Evolutionary conservation across 1,140 invertebrate species (phyloP), one percentile per base, ranked within the genome.

Genomic region (Sycobia sp.): DNA sequence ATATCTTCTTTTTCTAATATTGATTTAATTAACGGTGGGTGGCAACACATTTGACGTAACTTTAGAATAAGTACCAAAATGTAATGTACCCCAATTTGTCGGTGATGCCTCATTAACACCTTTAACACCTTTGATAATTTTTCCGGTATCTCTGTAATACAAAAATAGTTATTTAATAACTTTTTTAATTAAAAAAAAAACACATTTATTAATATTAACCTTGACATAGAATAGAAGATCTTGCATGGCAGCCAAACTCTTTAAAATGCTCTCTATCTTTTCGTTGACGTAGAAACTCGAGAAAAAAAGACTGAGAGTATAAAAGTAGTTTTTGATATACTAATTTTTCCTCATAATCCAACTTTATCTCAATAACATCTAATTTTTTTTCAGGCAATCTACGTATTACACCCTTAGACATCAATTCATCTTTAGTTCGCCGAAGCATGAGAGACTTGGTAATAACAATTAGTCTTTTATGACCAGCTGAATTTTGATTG

Each of bases 31-130:
- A 95, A 83, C 10, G 86, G 87, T 3, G 92, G 88, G 83, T 94
- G 92, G 71, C 90, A 90, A 76, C 92, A 94, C 56, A 91, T 89
- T 76, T 95, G 93, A 7, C 92, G 82, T 51, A 95, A 76, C 4
- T 92, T 82, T 34, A 94, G 76, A 29, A 95, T 73, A 2, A 93
- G 76, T 1, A 92, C 87, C 57, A 95, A 76, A 69, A 94, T 88
- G 71, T 90, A 85, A 75, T 87, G 85, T 14, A 85, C 83, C 69
- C 87, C 88, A 0, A 90, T 83, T 53, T 86, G 83, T 36, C 3
- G 10, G 7, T 44, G 29, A 23, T 53, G 0, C 8, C 29, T 54
- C 27, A 62, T 44, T 5, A 62, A n/a, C 11, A 50, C 1, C 8
- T 43, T 50, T 4, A 56, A 2, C 5, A 34, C 0, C 23, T 34